Evolutionary conservation across 2,113 vertebrate species (phyloP), one percentile per base, ranked within the genome.

Genomic region (Cinclus mexicanus): DNA sequence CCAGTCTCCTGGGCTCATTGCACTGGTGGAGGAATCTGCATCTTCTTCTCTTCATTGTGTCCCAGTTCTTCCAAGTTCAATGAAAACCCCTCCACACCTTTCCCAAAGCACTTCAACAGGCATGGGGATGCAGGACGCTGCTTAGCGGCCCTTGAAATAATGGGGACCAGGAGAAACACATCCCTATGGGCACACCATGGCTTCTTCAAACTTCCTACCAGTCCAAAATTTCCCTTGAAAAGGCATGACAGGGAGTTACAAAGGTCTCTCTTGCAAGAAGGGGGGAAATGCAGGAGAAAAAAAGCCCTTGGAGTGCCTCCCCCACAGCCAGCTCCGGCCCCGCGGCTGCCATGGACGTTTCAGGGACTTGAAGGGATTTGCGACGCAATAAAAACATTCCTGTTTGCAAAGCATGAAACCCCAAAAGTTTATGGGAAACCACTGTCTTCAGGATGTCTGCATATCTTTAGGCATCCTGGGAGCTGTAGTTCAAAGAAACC

Each of bases 401-500:
- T 96, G 96, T 88, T 78, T 76, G 91, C 95, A 95, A 95, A 93
- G 96, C 96, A 96, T 95, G 92, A 97, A 97, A 97, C 96, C 97
- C 96, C 90, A 95, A 91, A 95, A 95, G 91, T 97, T 97, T 97
- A 96, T 95, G 95, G 93, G 95, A 97, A 97, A 97, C 97, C 97
- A 96, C 97, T 97, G 97, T 97, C 97, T 97, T 97, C 18, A 29
- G 94, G 90, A 88, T 86, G 97, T 97, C 97, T 97, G 96, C 97
- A 97, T 97, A 97, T 90, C 96, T 97, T 96, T 91, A 64, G 96
- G 96, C 95, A 97, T 97, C 97, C 95, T 96, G 96, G 97, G 97
- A 97, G 91, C 97, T 96, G 94, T 95, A 96, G 96, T 96, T 96
- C 95, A 97, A 97, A 97, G 94, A 89, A 75, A 83, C 80, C 69